Evolutionary conservation across 2,797 vertebrate genomes (phyloP).

Genomic region (Paratrypauchen microcephalus): DNA sequence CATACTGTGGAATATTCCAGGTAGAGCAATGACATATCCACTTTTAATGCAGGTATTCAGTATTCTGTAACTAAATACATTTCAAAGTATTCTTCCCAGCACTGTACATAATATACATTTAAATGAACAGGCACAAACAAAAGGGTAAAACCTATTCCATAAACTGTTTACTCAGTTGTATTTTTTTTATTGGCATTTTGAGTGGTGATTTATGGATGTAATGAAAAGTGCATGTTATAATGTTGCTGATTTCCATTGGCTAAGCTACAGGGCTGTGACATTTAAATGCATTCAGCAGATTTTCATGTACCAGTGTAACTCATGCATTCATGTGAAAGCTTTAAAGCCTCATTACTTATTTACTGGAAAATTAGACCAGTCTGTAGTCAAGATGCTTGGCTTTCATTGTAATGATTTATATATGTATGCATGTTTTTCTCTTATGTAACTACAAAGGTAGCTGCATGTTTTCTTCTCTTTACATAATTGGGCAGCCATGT

Average conservation of each 20-base stretch:
- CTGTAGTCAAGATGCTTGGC: conserved; percentile 4
- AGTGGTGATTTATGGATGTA: conserved; percentile 23
- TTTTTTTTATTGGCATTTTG: not conserved
- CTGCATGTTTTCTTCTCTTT: conserved; percentile 16
- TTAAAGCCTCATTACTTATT: conserved; percentile 60
- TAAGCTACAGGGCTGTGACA: conserved; percentile 49
- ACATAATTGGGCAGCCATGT: conserved; percentile 20
- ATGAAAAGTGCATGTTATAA: conserved; percentile 19
- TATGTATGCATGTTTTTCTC: conserved; percentile 16
- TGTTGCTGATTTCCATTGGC: not conserved
- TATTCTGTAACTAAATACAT: too few species aligned
- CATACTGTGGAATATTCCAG: too few species aligned
- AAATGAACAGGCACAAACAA: not conserved
- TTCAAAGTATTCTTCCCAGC: too few species aligned
- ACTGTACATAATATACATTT: not conserved
- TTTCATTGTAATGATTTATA: conserved; percentile 26
- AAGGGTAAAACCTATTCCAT: not conserved
- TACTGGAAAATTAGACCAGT: conserved; percentile 39
- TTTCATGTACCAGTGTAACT: conserved; percentile 38
- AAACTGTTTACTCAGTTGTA: not conserved
- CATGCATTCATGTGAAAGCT: conserved; percentile 46
- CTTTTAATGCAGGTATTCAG: too few species aligned
- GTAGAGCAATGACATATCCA: too few species aligned
- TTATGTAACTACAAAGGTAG: conserved; percentile 32
- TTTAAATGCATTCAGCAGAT: conserved; percentile 52